Evolutionary conservation across 2,113 vertebrate genomes (phyloP), one percentile per base, ranked within the genome.

Genomic region (Ammodramus savannarum): DNA sequence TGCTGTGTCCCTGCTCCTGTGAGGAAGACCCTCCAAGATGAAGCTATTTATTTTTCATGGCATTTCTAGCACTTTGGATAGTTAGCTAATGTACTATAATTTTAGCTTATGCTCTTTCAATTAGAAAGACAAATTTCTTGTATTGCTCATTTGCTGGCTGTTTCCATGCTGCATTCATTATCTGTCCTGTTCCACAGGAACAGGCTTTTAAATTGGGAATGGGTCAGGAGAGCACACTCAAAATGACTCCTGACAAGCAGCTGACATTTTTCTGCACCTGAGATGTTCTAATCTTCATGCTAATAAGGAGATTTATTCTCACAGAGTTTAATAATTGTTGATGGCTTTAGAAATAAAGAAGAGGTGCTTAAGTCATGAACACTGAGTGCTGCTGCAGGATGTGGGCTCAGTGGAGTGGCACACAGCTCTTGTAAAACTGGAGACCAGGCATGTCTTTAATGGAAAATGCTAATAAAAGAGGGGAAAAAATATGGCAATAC

Each of bases 241-340:
- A 58, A 97, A 96, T 79, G 62, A 69, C 89, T 96, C 84, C 81
- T 96, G 96, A 97, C 94, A 95, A 93, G 93, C 85, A 89, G 75
- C 85, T 97, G 92, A 91, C 85, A 87, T 87, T 74, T 90, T 58
- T 72, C 73, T 95, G 87, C 27, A 77, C 86, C 89, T 88, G 61
- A 69, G 67, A 85, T 86, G 73, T 92, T 95, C 82, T 95, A 90
- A 95, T 95, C 92, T 88, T 94, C 86, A 84, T 95, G 84, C 78
- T 94, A 97, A 95, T 91, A 82, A 90, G 88, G 76, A 78, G 85
- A 84, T 83, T 91, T 87, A 86, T 88, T 92, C 86, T 90, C 83
- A 67, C 1, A 34, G 75, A 91, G 18, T 83, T 83, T 93, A 96
- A 93, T 95, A 93, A 91, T 86, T 96, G 75, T 91, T 88, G 92